These are phyloP conservation scores for Pyxicephalus adspersus DNA, from an alignment of 2,113 vertebrate genomes.

Conservation along the genomic window DNA sequence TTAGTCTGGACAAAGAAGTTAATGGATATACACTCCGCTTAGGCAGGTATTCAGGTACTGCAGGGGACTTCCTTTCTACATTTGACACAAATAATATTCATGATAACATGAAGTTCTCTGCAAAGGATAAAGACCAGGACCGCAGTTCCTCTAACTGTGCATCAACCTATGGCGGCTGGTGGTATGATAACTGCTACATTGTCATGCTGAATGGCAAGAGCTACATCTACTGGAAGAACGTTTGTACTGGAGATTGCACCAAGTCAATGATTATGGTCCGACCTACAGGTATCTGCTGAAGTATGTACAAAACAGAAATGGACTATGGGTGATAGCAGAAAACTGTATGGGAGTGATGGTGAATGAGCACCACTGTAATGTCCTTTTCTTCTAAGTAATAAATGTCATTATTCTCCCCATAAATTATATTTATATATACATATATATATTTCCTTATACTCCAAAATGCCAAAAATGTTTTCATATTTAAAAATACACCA, in stretches of 20 bases:
- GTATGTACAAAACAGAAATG: neutral
- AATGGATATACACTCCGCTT: constrained; percentile 49
- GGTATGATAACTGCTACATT: constrained; percentile 65
- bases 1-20: constrained; percentile 27
- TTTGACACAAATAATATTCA: constrained; percentile 62
- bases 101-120: constrained; percentile 68
- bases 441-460: no score
- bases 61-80: constrained; percentile 60
- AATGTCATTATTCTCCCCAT: no score
- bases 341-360: neutral
- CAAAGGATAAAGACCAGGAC: constrained; percentile 64
- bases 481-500: no score
- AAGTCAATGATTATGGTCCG: constrained; percentile 67
- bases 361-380: no score
- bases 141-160: constrained; percentile 60
- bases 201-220: constrained; percentile 63
- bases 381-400: no score
- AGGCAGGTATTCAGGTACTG: constrained; percentile 47
- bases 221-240: constrained; percentile 59
- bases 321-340: neutral
- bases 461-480: no score
- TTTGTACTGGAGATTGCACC: constrained; percentile 57
- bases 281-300: constrained; percentile 67
- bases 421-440: no score
- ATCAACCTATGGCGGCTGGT: constrained; percentile 65